phyloP scores from a whole-genome alignment of 2,888 invertebrate species.

The Seira musarum region DNA sequence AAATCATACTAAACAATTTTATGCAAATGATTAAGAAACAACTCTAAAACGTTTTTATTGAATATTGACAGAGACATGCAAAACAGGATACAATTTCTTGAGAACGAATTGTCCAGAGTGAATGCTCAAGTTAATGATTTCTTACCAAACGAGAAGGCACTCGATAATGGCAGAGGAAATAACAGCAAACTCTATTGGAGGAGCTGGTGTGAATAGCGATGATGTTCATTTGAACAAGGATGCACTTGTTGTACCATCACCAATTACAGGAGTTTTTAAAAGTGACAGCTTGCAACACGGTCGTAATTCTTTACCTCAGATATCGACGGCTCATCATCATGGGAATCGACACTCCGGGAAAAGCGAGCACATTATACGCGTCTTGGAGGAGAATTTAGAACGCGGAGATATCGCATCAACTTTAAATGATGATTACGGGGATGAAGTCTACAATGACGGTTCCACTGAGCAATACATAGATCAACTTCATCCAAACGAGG shows the following conservation, averaged over 20 bases:
- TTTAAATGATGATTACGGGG: slow-evolving; percentile 66
- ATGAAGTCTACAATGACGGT: slow-evolving; percentile 53
- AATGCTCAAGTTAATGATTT: slow-evolving; percentile 40
- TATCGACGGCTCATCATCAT: slow-evolving; percentile 18
- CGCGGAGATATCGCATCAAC: slow-evolving; percentile 68
- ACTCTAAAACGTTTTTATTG: background rate
- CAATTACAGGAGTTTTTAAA: background rate
- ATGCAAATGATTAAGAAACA: too few relatives aligned
- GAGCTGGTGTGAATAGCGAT: too few relatives aligned
- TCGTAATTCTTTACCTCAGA: background rate
- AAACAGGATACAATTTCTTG: slow-evolving; percentile 40
- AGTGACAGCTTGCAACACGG: background rate
- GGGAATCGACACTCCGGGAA: slow-evolving; percentile 21
- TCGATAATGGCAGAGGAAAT: slow-evolving; percentile 22
- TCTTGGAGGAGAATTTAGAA: slow-evolving; percentile 65
- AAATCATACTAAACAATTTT: too few relatives aligned
- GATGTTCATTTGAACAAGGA: background rate
- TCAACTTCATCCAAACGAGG: slow-evolving; percentile 50
- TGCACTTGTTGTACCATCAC: background rate
- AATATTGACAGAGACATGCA: slow-evolving; percentile 34
- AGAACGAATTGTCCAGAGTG: slow-evolving; percentile 37
- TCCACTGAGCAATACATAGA: slow-evolving; percentile 64
- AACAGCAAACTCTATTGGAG: too few relatives aligned
- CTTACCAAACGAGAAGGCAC: slow-evolving; percentile 14
- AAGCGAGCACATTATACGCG: slow-evolving; percentile 17